Conservation (phyloP, 1,140 invertebrate genomes). For the Platyscapa corneri region DNA sequence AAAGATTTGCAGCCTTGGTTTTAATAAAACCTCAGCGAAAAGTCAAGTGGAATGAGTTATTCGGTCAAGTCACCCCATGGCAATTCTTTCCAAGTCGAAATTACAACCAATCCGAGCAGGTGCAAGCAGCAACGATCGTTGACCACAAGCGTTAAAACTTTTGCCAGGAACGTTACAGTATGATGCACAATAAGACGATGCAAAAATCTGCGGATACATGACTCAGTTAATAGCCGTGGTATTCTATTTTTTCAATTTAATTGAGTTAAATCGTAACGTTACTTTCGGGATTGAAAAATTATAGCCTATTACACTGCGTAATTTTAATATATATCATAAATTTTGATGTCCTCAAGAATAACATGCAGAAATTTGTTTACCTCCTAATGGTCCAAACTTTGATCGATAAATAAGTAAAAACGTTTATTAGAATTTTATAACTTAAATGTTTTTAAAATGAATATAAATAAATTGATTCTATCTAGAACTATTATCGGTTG, state of each 20-base stretch:
- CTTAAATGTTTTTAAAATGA: background rate
- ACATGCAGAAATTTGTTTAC: background rate
- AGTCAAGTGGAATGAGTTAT: constrained; percentile 50
- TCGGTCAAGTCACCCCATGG: constrained; percentile 54
- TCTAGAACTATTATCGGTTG: background rate
- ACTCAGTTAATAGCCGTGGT: constrained; percentile 9
- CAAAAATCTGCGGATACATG: constrained; percentile 27
- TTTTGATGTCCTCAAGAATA: background rate
- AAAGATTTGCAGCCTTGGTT: constrained; percentile 26
- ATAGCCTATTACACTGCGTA: background rate
- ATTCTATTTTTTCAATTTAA: constrained; percentile 36
- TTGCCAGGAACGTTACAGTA: constrained; percentile 40
- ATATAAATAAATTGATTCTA: background rate
- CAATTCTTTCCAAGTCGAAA: constrained; percentile 55
- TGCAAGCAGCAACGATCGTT: constrained; percentile 42
- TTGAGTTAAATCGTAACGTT: constrained; percentile 38
- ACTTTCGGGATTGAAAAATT: constrained; percentile 36
- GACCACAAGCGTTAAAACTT: constrained; percentile 51
- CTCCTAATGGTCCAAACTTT: background rate
- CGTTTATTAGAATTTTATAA: background rate
- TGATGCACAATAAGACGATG: constrained; percentile 24
- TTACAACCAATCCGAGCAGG: constrained; percentile 58
- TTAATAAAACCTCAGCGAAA: constrained; percentile 56
- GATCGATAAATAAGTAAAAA: background rate
- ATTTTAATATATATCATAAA: background rate